These are phyloP conservation scores for Oscheius sp. DNA, from an alignment of 2,888 invertebrate genomes.

Conservation along the genomic window DNA sequence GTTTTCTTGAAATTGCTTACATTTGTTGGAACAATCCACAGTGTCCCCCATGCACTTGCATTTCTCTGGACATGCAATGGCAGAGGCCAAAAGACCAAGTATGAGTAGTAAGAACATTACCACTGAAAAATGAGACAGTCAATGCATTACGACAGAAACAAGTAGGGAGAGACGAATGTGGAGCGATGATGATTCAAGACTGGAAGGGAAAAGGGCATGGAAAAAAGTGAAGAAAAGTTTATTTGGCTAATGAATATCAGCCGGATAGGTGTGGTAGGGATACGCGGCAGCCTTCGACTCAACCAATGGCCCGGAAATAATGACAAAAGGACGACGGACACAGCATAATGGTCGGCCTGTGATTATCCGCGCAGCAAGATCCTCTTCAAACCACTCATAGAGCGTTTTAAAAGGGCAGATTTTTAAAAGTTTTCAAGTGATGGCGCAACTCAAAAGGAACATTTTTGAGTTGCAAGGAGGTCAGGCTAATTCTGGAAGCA, in stretches of 20 bases:
- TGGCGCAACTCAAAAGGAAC: background rate
- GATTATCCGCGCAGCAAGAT: conserved; percentile 35
- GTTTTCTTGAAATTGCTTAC: background rate
- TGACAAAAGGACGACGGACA: conserved; percentile 37
- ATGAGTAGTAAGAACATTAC: conserved; percentile 27
- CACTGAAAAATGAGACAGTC: background rate
- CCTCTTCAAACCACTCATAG: conserved; percentile 17
- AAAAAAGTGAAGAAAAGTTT: background rate
- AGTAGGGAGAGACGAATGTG: background rate
- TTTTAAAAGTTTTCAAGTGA: conserved; percentile 9
- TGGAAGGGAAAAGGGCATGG: background rate
- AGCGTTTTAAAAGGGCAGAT: conserved; percentile 19
- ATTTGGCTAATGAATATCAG: conserved; percentile 1
- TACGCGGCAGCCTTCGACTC: conserved; percentile 25
- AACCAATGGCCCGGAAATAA: conserved; percentile 37
- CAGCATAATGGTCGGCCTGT: conserved; percentile 35
- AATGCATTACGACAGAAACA: background rate
- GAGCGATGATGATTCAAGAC: background rate
- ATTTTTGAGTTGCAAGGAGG: background rate
- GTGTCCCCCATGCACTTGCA: conserved; percentile 33
- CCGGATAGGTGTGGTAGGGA: conserved; percentile 23
- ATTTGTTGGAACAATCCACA: conserved; percentile 32
- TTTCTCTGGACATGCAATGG: conserved; percentile 23
- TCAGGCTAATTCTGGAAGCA: background rate
- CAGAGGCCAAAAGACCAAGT: conserved; percentile 26